Evolutionary conservation across 2,113 vertebrate species (phyloP), one percentile per base, ranked within the genome.

Genomic region (Lasiurus borealis): DNA sequence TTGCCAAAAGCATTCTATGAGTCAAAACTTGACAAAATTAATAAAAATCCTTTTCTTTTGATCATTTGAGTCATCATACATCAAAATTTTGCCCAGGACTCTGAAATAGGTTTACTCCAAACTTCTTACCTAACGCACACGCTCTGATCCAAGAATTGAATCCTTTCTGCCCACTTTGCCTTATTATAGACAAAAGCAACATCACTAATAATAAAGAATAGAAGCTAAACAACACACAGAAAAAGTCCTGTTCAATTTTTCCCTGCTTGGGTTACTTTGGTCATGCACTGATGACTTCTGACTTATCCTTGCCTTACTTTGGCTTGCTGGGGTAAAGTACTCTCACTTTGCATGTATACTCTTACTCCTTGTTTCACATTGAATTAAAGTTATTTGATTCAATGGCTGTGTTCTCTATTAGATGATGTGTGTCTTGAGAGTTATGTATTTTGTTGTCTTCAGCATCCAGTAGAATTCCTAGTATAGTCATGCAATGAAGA

Each of bases 11-110:
- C 52, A 27, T 88, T 95, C 93, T 85, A 16, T 91, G 73, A 97
- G 54, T 97, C 90, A 92, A 96, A 96, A 90, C 50, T 88, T 96
- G 72, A 92, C 50, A 85, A 95, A 95, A 83, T 95, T 92, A 94
- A 92, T 94, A 59, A 31, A 31, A 78, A 62, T 83, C 50, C n/a
- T 93, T 68, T 85, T 71, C 86, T 81, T 91, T 85, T 89, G 29
- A 88, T 94, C 76, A 86, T 66, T 92, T 95, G 77, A 96, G 69
- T 96, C 82, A 92, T 88, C 36, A 52, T 64, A 57, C 34, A 85
- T 50, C 29, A 92, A 94, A 50, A 85, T 85, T 92, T 93, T 93
- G 13, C 50, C 64, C 82, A 23, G 36, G 50, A 82, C 31, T 92
- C 90, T 85, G 85, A 69, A 93, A 93, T 77, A 11, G 46, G 16